These are phyloP conservation scores for Dipodomys spectabilis DNA, from an alignment of 2,113 vertebrate species.

Conservation along the genomic window DNA sequence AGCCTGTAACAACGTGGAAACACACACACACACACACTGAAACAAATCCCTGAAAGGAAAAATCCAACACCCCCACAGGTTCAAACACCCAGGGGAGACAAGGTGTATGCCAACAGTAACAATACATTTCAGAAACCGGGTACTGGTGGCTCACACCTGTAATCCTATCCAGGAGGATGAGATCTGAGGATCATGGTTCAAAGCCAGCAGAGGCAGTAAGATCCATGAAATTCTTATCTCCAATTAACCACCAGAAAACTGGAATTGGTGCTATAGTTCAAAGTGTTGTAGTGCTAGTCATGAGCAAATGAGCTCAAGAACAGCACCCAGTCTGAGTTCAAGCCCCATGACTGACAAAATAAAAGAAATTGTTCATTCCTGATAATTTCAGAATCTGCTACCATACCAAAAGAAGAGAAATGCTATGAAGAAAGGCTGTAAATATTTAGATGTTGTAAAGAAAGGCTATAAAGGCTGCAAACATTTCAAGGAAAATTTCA, in stretches of 20 bases:
- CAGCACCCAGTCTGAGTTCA: too few relatives aligned
- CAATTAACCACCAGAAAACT: too few relatives aligned
- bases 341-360: too few relatives aligned
- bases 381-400: background rate
- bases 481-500: slow-evolving; percentile 28
- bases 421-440: background rate
- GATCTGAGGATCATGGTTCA: too few relatives aligned
- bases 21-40: background rate
- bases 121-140: background rate
- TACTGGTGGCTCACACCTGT: too few relatives aligned
- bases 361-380: too few relatives aligned
- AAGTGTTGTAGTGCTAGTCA: too few relatives aligned
- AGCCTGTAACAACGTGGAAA: background rate
- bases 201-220: too few relatives aligned
- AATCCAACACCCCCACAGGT: background rate
- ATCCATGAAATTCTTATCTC: too few relatives aligned
- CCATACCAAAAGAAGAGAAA: slow-evolving; percentile 43
- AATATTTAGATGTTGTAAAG: background rate
- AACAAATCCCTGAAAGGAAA: background rate
- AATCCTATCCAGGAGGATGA: too few relatives aligned
- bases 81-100: background rate
- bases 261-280: too few relatives aligned
- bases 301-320: too few relatives aligned
- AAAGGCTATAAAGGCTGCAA: slow-evolving; percentile 30
- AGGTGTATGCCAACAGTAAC: background rate